These are phyloP conservation scores for Tanypteryx hageni DNA, from an alignment of 2,888 invertebrate species.

Conservation along the genomic window DNA sequence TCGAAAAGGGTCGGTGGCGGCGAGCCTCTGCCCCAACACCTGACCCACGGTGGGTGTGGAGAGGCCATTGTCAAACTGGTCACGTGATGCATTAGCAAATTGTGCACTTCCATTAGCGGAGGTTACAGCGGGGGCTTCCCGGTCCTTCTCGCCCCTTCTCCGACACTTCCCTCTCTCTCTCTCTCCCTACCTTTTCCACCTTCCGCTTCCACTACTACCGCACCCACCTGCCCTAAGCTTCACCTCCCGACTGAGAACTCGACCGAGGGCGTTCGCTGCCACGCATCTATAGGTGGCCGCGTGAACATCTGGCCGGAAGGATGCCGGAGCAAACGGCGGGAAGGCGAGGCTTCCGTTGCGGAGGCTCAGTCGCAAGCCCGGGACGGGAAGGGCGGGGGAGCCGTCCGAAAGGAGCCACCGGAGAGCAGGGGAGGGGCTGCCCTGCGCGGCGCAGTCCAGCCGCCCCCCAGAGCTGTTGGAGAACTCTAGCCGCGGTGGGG, in stretches of 20 bases:
- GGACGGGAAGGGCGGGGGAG: slow-evolving; percentile 67
- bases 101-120: slow-evolving; percentile 32
- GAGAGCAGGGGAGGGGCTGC: slow-evolving; percentile 55
- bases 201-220: background rate
- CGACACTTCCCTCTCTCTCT: background rate
- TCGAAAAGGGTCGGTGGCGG: background rate
- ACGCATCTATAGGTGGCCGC: slow-evolving; percentile 70
- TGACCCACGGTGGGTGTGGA: background rate
- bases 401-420: slow-evolving; percentile 35
- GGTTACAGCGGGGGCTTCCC: background rate
- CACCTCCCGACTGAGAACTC: slow-evolving; percentile 68
- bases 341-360: slow-evolving; percentile 71
- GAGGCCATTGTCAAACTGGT: slow-evolving; percentile 1
- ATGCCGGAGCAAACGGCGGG: slow-evolving; percentile 70
- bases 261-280: slow-evolving; percentile 68
- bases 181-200: background rate
- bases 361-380: slow-evolving; percentile 69
- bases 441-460: slow-evolving; percentile 64
- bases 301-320: slow-evolving; percentile 71
- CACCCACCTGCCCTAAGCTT: slow-evolving; percentile 68
- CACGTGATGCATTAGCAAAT: slow-evolving; percentile 32
- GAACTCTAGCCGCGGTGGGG: slow-evolving; percentile 65
- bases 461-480: slow-evolving; percentile 65
- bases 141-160: too few relatives aligned
- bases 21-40: background rate